These are phyloP conservation scores for Actenoides lindsayi DNA, from an alignment of 2,113 vertebrate genomes.

Conservation along the genomic window DNA sequence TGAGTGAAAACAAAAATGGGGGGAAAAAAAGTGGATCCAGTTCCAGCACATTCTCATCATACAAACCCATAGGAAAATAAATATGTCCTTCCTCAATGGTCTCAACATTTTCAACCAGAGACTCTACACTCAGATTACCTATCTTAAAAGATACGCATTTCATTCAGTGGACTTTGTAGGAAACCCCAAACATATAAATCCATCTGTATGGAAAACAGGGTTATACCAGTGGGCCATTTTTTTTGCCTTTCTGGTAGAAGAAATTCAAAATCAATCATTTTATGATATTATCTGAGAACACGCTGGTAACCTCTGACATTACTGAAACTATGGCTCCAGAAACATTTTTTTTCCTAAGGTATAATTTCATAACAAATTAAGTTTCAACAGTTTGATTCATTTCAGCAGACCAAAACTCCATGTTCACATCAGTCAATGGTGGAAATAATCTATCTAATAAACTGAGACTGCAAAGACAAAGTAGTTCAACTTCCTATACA, in stretches of 20 bases:
- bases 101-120: not conserved
- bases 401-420: not conserved
- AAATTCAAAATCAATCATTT: not conserved
- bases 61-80: not conserved
- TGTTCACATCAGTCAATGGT: not conserved
- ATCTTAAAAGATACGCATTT: not conserved
- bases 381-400: not conserved
- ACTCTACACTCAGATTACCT: not conserved
- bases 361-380: constrained; percentile 18
- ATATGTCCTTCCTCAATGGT: not conserved
- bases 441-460: constrained; percentile 2
- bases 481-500: not conserved
- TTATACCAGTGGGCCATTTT: not conserved
- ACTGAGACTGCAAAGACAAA: not conserved
- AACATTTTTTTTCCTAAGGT: not conserved
- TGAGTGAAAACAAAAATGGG: not conserved
- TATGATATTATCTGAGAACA: not conserved
- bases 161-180: not conserved
- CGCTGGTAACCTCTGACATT: not conserved
- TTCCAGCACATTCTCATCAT: not conserved
- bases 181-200: not conserved
- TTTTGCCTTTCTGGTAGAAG: not conserved
- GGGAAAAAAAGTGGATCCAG: not conserved
- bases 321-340: not conserved
- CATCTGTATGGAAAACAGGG: not conserved